These are phyloP conservation scores for Gracilinanus agilis DNA, from an alignment of 2,113 vertebrate genomes.

Conservation along the genomic window DNA sequence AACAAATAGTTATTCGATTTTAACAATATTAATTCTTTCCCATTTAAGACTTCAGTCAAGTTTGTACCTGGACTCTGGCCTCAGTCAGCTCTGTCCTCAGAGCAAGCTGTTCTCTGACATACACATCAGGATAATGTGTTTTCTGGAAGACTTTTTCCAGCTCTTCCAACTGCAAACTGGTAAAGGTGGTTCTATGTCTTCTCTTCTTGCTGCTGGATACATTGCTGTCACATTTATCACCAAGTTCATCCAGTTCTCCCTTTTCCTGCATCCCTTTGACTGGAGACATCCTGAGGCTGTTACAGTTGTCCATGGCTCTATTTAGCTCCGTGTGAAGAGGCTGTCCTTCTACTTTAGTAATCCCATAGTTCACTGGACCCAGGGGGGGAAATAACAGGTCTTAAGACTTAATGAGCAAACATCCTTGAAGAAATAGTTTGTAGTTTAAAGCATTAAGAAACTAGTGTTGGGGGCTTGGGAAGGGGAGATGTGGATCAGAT, in stretches of 20 bases:
- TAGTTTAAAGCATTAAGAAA: conserved; percentile 19
- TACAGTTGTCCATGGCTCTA: conserved; percentile 92
- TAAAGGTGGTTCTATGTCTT: conserved; percentile 97
- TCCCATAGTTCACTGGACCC: conserved; percentile 88
- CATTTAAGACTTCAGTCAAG: neutral
- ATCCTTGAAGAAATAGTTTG: neutral
- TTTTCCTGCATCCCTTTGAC: conserved; percentile 91
- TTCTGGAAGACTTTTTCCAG: conserved; percentile 99
- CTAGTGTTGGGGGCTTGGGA: neutral
- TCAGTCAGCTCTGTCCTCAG: conserved; percentile 98
- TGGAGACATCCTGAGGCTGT: conserved; percentile 90
- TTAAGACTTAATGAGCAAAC: conserved; percentile 30
- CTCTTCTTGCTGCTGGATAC: conserved; percentile 99
- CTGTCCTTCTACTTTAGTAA: conserved; percentile 92
- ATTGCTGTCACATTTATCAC: conserved; percentile 97
- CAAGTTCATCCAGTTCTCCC: conserved; percentile 91
- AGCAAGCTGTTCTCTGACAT: conserved; percentile 98
- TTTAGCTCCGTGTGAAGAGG: conserved; percentile 89
- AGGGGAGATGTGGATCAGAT: neutral
- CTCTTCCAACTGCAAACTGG: conserved; percentile 97
- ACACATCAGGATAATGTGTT: conserved; percentile 98
- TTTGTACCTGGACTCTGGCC: conserved; percentile 96
- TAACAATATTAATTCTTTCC: neutral
- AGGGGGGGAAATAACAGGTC: conserved; percentile 60
- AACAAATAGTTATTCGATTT: neutral